Conservation (phyloP, 1,140 invertebrate species). For the Dreissena rostriformis region DNA sequence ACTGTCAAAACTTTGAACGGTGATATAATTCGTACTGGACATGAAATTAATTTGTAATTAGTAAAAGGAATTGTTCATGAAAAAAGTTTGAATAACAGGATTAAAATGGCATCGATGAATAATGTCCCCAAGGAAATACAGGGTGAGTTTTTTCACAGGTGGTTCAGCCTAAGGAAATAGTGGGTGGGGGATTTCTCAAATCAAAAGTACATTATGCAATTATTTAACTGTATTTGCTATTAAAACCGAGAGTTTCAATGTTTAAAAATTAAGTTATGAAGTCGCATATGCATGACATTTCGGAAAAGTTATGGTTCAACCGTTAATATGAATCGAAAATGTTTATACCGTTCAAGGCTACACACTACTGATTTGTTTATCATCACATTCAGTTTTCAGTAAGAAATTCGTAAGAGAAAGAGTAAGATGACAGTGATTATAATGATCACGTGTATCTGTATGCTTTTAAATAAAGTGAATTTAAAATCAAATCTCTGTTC, state of each 20-base stretch:
- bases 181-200: background rate
- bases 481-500: too few species aligned
- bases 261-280: background rate
- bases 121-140: slow-evolving; percentile 44
- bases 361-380: too few species aligned
- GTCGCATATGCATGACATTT: background rate
- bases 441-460: too few species aligned
- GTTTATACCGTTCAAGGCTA: background rate
- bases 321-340: background rate
- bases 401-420: too few species aligned
- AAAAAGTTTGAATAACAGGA: background rate
- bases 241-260: background rate
- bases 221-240: background rate
- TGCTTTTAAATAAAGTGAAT: too few species aligned
- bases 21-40: background rate
- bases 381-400: too few species aligned
- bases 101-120: slow-evolving; percentile 34
- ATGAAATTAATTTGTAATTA: background rate
- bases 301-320: background rate
- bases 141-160: slow-evolving; percentile 39
- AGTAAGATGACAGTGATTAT: too few species aligned
- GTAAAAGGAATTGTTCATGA: background rate
- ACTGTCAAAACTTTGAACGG: background rate
- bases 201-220: too few species aligned
- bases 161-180: background rate